These are phyloP conservation scores for Brachyopa scutellaris DNA, from an alignment of 2,888 invertebrate genomes.

Conservation along the genomic window DNA sequence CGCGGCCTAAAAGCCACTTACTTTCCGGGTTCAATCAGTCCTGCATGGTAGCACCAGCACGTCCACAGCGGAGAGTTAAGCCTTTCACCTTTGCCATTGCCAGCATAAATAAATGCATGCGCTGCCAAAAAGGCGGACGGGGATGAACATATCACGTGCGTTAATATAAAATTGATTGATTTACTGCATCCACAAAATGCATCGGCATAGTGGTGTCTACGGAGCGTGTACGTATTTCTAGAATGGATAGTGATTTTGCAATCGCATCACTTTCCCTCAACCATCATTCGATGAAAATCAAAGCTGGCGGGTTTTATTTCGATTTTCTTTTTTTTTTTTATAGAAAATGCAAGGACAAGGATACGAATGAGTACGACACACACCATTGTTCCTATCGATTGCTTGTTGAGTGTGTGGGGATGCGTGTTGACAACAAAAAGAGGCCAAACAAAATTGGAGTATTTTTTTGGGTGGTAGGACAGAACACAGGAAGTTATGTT, in stretches of 20 bases:
- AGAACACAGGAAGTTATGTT: constrained; percentile 44
- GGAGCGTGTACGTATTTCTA: neutral
- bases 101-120: constrained; percentile 58
- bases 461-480: neutral
- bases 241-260: constrained; percentile 49
- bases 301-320: constrained; percentile 5
- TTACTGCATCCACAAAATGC: constrained; percentile 51
- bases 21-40: neutral
- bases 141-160: constrained; percentile 45
- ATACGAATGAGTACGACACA: too few relatives aligned
- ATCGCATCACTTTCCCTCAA: constrained; percentile 41
- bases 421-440: constrained; percentile 44
- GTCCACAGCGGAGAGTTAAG: neutral
- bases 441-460: neutral
- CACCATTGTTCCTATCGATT: constrained; percentile 5
- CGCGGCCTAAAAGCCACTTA: constrained; percentile 57
- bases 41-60: neutral
- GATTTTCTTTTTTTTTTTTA: too few relatives aligned
- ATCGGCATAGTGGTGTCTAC: too few relatives aligned
- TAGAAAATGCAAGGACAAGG: neutral
- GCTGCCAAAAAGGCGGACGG: neutral
- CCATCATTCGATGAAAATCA: constrained; percentile 20
- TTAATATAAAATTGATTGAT: constrained; percentile 71
- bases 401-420: neutral
- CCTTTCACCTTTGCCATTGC: constrained; percentile 1